phyloP scores from a whole-genome alignment of 2,888 invertebrate genomes.

The Acanthoscelides obtectus region DNA sequence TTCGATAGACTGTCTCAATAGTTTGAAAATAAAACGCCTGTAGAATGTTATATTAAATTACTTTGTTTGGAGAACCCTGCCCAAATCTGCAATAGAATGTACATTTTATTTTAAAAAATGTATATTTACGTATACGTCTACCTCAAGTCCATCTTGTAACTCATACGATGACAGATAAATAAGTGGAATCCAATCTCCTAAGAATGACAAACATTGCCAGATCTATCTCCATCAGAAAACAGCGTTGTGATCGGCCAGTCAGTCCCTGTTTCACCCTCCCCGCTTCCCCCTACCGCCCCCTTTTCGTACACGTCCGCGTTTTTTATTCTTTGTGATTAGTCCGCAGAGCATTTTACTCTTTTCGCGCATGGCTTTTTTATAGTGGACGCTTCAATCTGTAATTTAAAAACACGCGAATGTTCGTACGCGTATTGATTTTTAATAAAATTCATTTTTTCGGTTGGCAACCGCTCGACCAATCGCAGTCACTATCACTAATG shows the following conservation, averaged over 20 bases:
- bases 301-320: slow-evolving; percentile 43
- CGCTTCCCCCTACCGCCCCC: slow-evolving; percentile 23
- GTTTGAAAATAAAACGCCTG: too few relatives aligned
- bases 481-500: slow-evolving; percentile 46
- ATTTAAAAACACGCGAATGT: slow-evolving; percentile 50
- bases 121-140: too few relatives aligned
- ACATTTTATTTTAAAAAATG: too few relatives aligned
- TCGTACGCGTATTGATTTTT: slow-evolving; percentile 46
- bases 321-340: slow-evolving; percentile 50
- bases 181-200: too few relatives aligned
- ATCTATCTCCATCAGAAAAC: too few relatives aligned
- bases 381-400: slow-evolving; percentile 48
- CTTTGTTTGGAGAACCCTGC: too few relatives aligned
- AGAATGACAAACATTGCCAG: too few relatives aligned
- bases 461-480: slow-evolving; percentile 47
- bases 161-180: too few relatives aligned
- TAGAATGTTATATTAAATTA: too few relatives aligned
- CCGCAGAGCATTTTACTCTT: slow-evolving; percentile 47
- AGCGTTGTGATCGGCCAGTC: slow-evolving; percentile 1
- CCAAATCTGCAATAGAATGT: too few relatives aligned
- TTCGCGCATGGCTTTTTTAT: slow-evolving; percentile 49
- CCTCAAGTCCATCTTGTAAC: too few relatives aligned
- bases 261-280: slow-evolving; percentile 22
- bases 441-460: slow-evolving; percentile 51
- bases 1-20: too few relatives aligned